A percentile compares a stretch with the other conserved stretches of the same genome.
Conservation (phyloP, 1,140 invertebrate species). For the Drosophila athabasca region DNA sequence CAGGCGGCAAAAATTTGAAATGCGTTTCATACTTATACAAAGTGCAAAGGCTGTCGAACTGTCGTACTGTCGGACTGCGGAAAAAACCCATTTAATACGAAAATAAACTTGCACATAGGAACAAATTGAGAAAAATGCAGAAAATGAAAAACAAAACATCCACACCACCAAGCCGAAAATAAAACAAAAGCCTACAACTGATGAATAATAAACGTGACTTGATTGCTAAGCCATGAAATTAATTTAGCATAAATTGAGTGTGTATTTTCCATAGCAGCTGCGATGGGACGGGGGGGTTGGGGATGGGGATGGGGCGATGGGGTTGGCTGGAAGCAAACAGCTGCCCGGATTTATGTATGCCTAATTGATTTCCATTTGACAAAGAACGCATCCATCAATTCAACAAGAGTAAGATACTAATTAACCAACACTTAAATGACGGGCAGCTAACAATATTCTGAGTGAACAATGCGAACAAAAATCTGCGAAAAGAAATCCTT, state of each 20-base stretch:
- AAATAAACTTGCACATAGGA: slow-evolving; percentile 18
- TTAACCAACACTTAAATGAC: background rate
- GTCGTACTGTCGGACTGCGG: background rate
- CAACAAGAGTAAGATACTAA: background rate
- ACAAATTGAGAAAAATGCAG: slow-evolving; percentile 5
- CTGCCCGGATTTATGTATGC: slow-evolving; percentile 11
- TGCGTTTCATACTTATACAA: slow-evolving; percentile 15
- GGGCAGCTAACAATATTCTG: too few species aligned
- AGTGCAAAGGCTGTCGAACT: slow-evolving; percentile 24
- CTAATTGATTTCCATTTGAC: background rate
- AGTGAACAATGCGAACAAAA: too few species aligned
- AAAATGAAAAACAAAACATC: slow-evolving; percentile 21
- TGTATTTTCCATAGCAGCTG: slow-evolving; percentile 36
- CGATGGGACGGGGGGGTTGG: background rate
- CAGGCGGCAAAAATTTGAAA: slow-evolving; percentile 60
- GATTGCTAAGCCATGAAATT: slow-evolving; percentile 57
- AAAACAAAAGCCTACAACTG: slow-evolving; percentile 34
- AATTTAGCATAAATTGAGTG: slow-evolving; percentile 64
- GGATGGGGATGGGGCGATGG: background rate
- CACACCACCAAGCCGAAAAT: slow-evolving; percentile 36
- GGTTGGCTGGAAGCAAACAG: slow-evolving; percentile 5
- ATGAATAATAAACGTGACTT: slow-evolving; percentile 69
- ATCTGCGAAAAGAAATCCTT: too few species aligned
- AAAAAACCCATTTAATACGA: slow-evolving; percentile 26
- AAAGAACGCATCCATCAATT: background rate